Evolutionary conservation across 2,113 vertebrate genomes (phyloP), one percentile per base, ranked within the genome.

Genomic region (Cebidichthys violaceus): DNA sequence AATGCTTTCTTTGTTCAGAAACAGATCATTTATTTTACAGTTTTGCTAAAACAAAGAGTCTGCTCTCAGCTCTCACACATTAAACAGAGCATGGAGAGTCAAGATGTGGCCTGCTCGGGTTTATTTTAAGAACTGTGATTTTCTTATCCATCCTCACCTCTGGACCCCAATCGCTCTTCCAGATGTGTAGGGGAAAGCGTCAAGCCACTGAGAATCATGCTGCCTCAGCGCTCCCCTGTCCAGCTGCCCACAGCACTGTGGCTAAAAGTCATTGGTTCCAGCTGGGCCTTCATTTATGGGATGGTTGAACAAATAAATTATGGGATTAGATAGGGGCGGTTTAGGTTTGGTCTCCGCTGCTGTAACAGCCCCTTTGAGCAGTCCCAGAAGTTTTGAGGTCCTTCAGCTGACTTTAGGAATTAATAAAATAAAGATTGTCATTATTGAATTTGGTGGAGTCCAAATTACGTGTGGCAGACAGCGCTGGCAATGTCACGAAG

Each of bases 241-340:
- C 97, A 97, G 96, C 96, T 97, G 97, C 96, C 95, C 94, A 57
- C 90, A 88, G 93, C 94, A 94, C 90, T 93, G 89, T 92, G 90
- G 96, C 96, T 96, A 94, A 95, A 96, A 97, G 95, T 97, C 96
- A 97, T 96, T 96, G 97, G 94, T 97, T 98, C 96, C 97, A 98
- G 97, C 97, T 98, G 96, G 96, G 96, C 96, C 96, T 97, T 95
- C 92, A 96, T 98, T 98, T 98, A 96, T 97, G 95, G 96, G 95
- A 97, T 95, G 95, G 96, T 95, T 97, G 96, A 97, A 97, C 97
- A 99, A 98, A 98, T 98, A 98, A 97, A 97, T 97, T 94, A 96
- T 95, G 88, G 95, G 97, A 97, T 97, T 96, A 97, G 96, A 96
- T 95, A 90, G 90, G 91, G 95, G 93, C 89, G 95, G 95, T 95